Evolutionary conservation across 2,888 invertebrate species (phyloP), one percentile per base, ranked within the genome.

Genomic region (Orthosia cruda): DNA sequence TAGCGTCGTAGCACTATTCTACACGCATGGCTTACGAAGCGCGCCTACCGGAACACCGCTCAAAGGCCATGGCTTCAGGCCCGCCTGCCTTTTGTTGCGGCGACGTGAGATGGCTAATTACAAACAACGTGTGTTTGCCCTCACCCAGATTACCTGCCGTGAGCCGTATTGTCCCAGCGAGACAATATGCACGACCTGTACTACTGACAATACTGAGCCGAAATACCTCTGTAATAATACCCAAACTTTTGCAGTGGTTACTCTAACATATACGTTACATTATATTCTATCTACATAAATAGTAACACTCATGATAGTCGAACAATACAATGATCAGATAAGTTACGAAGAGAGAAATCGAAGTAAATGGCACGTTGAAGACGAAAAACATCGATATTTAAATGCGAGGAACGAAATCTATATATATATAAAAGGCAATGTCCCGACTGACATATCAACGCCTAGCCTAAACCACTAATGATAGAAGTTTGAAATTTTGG

Each of bases 71-170:
- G 80, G 84, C 85, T 83, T 64, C 66, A 78, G 81, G 75, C 84
- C 66, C 70, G 83, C 77, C 78, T 77, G 84, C 86, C 89, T 89
- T 91, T 91, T 93, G 91, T 91, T 88, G 87, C 84, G 83, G 83
- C 85, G 84, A 88, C 89, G 85, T 88, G 90, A 90, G 89, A 87
- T 85, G 89, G 91, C 92, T 93, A 93, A 93, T 93, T 93, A 93
- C 92, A 88, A 88, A 87, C 89, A 87, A 87, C 87, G 88, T 90
- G 89, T 90, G 90, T 92, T 90, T 90, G 87, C 88, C 87, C 87
- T 76, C 87, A 79, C 88, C 86, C 85, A 88, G 89, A 91, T 92
- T 91, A 92, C 91, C 92, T 91, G 89, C 86, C 87, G 66, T 74
- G 81, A 69, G 75, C 82, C 80, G 82, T 78, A 89, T 89, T 88